Evolutionary conservation across 1,140 invertebrate species (phyloP).

Genomic region (Drosophila ercepeae): DNA sequence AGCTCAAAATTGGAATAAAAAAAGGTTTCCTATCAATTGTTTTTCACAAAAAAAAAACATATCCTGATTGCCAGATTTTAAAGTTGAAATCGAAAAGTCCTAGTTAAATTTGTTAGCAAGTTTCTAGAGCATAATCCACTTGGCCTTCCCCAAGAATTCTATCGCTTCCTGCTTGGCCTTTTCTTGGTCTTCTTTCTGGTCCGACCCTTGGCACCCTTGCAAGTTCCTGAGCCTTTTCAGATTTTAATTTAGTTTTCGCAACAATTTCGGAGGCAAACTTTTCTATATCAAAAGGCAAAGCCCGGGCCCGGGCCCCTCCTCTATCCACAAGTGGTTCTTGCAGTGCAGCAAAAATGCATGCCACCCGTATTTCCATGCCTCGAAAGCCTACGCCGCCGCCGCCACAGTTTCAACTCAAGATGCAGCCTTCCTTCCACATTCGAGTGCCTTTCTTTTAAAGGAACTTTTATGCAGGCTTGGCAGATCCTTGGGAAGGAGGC

Average conservation of each 20-base stretch:
- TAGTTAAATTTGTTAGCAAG: conserved; percentile 12
- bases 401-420: conserved; percentile 25
- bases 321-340: conserved; percentile 33
- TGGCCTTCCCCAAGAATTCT: conserved; percentile 29
- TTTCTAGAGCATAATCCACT: conserved; percentile 44
- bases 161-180: conserved; percentile 29
- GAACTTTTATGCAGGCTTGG: conserved; percentile 46
- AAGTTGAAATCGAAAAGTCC: not conserved
- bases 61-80: no score
- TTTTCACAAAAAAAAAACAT: no score
- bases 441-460: conserved; percentile 38
- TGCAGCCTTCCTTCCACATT: conserved; percentile 37
- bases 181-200: conserved; percentile 4
- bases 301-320: not conserved
- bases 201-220: not conserved
- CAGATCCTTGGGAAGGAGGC: not conserved
- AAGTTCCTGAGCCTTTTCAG: conserved; percentile 54
- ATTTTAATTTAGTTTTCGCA: conserved; percentile 80
- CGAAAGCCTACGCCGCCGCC: conserved; percentile 6
- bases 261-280: conserved; percentile 74
- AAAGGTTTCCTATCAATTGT: no score
- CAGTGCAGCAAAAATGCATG: conserved; percentile 51
- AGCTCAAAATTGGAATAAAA: no score
- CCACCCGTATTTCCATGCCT: conserved; percentile 9
- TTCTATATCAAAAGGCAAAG: conserved; percentile 50